These are phyloP conservation scores for Speoplatyrhinus poulsoni DNA, from an alignment of 2,113 vertebrate genomes.

Conservation along the genomic window DNA sequence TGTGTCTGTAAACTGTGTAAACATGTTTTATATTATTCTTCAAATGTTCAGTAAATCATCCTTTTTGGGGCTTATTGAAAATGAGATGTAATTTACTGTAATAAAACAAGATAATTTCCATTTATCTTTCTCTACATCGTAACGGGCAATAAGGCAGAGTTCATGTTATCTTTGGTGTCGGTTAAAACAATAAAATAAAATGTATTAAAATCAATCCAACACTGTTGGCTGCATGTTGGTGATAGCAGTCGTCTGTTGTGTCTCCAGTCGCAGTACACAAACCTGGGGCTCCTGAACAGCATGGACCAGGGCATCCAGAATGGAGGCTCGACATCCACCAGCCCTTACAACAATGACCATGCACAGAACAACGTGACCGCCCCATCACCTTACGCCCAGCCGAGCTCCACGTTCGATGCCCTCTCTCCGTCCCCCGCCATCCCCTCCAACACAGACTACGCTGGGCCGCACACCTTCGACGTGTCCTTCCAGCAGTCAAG, in stretches of 20 bases:
- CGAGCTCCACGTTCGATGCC: slow-evolving; percentile 96
- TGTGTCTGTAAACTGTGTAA: too few species aligned
- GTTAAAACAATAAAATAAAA: too few species aligned
- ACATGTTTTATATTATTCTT: too few species aligned
- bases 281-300: slow-evolving; percentile 96
- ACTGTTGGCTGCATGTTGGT: neutral
- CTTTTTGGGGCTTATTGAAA: too few species aligned
- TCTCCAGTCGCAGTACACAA: slow-evolving; percentile 93
- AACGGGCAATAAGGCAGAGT: too few species aligned
- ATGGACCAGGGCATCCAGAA: slow-evolving; percentile 99
- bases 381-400: slow-evolving; percentile 94
- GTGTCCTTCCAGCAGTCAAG: slow-evolving; percentile 99
- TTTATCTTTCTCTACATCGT: too few species aligned
- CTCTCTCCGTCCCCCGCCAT: slow-evolving; percentile 96
- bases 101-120: too few species aligned
- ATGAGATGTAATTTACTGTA: too few species aligned
- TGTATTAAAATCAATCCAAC: too few species aligned
- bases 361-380: slow-evolving; percentile 92
- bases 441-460: slow-evolving; percentile 98
- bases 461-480: slow-evolving; percentile 95
- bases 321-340: slow-evolving; percentile 94
- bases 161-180: too few species aligned
- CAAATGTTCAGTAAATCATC: too few species aligned
- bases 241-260: neutral
- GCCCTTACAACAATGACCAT: slow-evolving; percentile 95